Conservation (phyloP, 2,888 invertebrate genomes). For the Melipona beecheii region DNA sequence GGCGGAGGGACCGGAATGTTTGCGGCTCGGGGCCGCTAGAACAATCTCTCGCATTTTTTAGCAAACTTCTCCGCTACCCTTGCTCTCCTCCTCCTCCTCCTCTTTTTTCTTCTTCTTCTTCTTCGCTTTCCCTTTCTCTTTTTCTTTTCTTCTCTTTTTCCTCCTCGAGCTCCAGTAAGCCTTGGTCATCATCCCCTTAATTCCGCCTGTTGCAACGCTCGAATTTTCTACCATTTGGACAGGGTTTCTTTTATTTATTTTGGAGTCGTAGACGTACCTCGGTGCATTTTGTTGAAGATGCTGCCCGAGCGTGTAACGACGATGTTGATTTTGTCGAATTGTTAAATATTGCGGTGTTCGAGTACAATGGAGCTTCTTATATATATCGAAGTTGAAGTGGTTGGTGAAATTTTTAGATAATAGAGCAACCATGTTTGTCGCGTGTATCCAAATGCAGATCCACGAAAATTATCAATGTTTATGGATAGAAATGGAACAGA, state of each 20-base stretch:
- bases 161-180: neutral
- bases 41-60: constrained; percentile 76
- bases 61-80: constrained; percentile 65
- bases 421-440: no score
- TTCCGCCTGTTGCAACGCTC: constrained; percentile 59
- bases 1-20: constrained; percentile 65
- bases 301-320: neutral
- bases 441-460: no score
- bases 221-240: constrained; percentile 39
- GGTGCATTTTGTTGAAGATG: neutral
- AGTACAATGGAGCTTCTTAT: no score
- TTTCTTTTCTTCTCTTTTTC: neutral
- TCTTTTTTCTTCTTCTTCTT: neutral
- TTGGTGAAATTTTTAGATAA: no score
- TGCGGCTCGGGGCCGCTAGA: constrained; percentile 64
- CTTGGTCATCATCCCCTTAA: constrained; percentile 43
- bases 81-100: constrained; percentile 12
- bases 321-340: neutral
- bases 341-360: neutral
- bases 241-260: neutral
- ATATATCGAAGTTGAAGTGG: no score
- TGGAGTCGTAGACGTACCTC: neutral
- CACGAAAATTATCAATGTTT: neutral
- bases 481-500: no score
- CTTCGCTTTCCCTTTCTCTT: constrained; percentile 5